These are phyloP conservation scores for Pipra filicauda DNA, from an alignment of 2,113 vertebrate species.

Conservation along the genomic window DNA sequence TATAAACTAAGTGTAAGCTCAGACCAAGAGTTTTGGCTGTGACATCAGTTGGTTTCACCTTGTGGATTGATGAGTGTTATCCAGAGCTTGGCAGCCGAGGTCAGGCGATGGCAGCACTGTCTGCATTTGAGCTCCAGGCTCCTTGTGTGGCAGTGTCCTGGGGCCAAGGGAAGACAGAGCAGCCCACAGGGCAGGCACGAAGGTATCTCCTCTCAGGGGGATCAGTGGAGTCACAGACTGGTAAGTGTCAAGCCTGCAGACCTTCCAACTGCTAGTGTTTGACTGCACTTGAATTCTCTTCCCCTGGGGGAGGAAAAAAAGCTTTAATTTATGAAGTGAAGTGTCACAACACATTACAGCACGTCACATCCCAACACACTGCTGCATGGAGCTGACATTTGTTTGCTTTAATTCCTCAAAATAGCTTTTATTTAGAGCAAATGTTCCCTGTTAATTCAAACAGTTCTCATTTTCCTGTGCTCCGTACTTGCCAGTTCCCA, in stretches of 20 bases:
- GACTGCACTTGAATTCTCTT: constrained; percentile 58
- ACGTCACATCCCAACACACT: constrained; percentile 46
- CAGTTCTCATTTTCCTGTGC: constrained; percentile 41
- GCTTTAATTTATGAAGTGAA: constrained; percentile 73
- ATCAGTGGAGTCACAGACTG: neutral
- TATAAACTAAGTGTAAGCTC: neutral
- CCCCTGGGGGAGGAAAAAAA: constrained; percentile 51
- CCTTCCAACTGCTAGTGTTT: constrained; percentile 63
- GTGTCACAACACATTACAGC: constrained; percentile 71
- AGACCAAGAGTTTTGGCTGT: neutral
- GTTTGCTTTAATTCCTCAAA: constrained; percentile 72
- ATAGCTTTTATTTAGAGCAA: constrained; percentile 73
- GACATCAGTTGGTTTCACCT: neutral
- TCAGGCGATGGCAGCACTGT: neutral
- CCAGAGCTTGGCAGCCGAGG: neutral
- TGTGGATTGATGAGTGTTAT: neutral
- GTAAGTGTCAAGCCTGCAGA: constrained; percentile 49
- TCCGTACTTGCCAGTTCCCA: constrained; percentile 41
- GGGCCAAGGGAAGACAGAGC: neutral
- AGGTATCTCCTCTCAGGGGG: neutral
- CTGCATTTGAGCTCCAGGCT: neutral
- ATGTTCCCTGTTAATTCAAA: constrained; percentile 64
- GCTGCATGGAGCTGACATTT: constrained; percentile 62
- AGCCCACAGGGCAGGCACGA: neutral
- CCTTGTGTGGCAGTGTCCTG: neutral